Evolutionary conservation across 53 echinoderm and acorn worm species (phyloP).

Genomic region (Apostichopus leukothele): DNA sequence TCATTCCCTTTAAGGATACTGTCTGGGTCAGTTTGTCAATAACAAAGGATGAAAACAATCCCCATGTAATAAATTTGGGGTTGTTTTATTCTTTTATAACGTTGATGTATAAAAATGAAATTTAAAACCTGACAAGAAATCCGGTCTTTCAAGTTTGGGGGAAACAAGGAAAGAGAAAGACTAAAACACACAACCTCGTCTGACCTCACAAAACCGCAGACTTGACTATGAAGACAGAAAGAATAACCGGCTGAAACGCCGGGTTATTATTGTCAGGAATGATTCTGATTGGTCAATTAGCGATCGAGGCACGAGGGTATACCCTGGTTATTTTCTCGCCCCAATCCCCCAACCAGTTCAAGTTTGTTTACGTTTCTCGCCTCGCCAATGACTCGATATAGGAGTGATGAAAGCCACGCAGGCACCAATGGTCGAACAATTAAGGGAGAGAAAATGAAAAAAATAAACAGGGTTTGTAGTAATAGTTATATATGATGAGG

Average conservation of each 20-base stretch:
- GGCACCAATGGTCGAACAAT: constrained; percentile 3
- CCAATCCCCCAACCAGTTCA: not conserved
- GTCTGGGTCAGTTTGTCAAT: too few species aligned
- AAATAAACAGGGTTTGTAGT: too few species aligned
- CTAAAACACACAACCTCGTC: not conserved
- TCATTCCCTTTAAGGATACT: too few species aligned
- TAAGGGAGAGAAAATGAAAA: not conserved
- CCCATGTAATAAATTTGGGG: not conserved
- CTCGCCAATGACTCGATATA: not conserved
- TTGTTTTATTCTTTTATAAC: too few species aligned
- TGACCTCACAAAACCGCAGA: not conserved
- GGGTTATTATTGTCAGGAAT: not conserved
- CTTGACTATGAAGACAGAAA: not conserved
- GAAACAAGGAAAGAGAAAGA: not conserved
- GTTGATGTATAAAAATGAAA: not conserved
- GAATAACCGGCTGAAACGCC: not conserved
- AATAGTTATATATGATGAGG: too few species aligned
- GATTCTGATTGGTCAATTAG: not conserved
- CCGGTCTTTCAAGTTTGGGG: not conserved
- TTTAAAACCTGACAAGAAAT: not conserved
- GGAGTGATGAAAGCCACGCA: not conserved
- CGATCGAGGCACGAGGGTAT: not conserved
- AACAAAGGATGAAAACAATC: too few species aligned
- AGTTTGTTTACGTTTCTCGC: not conserved
- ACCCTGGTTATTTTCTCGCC: not conserved